Percentiles rank a stretch among this genome's conserved stretches.
These are phyloP conservation scores for Lepus timidus DNA, from an alignment of 2,113 vertebrate species.

Conservation along the genomic window DNA sequence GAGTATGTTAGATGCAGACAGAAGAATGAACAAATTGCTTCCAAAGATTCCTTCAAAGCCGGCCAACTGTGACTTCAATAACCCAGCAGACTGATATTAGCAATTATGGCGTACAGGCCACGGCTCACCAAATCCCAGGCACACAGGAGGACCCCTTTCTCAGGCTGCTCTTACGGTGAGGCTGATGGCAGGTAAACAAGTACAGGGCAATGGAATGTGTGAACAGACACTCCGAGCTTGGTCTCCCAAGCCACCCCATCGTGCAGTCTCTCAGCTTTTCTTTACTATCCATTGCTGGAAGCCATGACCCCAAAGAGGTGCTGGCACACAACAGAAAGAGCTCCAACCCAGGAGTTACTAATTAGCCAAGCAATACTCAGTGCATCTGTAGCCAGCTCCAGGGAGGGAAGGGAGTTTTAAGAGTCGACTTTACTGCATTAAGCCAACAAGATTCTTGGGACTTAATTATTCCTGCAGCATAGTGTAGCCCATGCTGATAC, in stretches of 20 bases:
- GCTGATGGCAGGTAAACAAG: background rate
- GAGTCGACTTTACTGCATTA: background rate
- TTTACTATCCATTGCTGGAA: too few species aligned
- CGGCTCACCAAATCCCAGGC: background rate
- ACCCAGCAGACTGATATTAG: background rate
- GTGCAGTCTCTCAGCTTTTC: background rate
- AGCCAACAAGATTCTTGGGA: background rate
- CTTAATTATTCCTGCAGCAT: background rate
- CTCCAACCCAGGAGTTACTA: fast-evolving
- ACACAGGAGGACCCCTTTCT: background rate
- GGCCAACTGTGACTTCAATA: background rate
- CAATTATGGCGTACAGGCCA: background rate
- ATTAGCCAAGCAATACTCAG: background rate
- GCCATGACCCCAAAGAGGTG: fast-evolving
- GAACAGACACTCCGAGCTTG: background rate
- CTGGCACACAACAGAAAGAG: background rate
- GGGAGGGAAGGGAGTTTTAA: background rate
- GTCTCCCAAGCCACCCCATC: too few species aligned
- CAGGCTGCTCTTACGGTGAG: background rate
- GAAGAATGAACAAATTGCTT: background rate
- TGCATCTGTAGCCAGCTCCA: background rate
- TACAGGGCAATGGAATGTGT: fast-evolving
- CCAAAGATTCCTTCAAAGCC: background rate
- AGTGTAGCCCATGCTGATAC: background rate
- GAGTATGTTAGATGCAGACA: background rate